A percentile compares a stretch with the other conserved stretches of the same genome.
Evolutionary conservation across 2,888 invertebrate genomes (phyloP).

Genomic region (Slavum lentiscoides): DNA sequence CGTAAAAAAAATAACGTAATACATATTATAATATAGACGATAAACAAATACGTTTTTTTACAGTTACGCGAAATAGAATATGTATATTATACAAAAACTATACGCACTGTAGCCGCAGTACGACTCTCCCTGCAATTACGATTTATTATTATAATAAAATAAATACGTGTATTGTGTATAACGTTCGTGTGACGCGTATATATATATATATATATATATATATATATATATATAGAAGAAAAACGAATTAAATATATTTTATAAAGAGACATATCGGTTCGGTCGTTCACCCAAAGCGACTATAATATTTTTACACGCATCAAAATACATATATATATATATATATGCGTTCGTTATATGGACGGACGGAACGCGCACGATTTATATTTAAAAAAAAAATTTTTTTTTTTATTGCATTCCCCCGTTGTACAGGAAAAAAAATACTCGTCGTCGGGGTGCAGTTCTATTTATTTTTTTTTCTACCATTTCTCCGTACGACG

Average conservation of each 20-base stretch:
- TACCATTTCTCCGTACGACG: no score
- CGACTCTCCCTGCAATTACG: constrained; percentile 28
- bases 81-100: no score
- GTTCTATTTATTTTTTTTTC: no score
- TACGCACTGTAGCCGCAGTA: not conserved
- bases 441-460: not conserved
- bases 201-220: no score
- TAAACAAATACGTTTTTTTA: constrained; percentile 4
- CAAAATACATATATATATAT: constrained; percentile 2
- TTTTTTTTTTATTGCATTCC: not conserved
- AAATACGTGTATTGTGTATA: not conserved
- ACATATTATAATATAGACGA: no score
- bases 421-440: not conserved
- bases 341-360: constrained; percentile 13
- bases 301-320: not conserved
- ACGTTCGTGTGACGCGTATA: not conserved
- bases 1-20: not conserved
- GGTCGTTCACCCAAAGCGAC: constrained; percentile 47
- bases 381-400: constrained; percentile 33
- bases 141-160: not conserved
- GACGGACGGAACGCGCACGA: constrained; percentile 38
- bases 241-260: constrained; percentile 25
- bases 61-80: constrained; percentile 23
- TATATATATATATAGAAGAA: constrained; percentile 1
- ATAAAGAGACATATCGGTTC: not conserved